phyloP scores from a whole-genome alignment of 2,888 invertebrate genomes.

The Hypolimnas misippus region DNA sequence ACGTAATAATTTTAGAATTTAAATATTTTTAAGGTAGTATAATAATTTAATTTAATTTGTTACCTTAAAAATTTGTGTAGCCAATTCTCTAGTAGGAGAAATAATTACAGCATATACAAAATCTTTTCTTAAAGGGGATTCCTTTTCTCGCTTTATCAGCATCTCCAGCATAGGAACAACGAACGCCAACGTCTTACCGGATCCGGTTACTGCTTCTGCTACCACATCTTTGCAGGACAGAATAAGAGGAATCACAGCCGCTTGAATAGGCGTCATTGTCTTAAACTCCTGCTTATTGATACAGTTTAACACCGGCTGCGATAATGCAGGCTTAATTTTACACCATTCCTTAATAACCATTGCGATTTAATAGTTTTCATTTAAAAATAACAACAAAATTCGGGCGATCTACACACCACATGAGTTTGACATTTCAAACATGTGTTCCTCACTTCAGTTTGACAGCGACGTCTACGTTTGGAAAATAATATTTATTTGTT shows the following conservation, averaged over 20 bases:
- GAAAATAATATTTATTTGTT: too few species aligned
- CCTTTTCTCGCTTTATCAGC: slow-evolving; percentile 85
- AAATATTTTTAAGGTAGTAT: too few species aligned
- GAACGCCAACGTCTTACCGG: slow-evolving; percentile 98
- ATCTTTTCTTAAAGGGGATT: slow-evolving; percentile 86
- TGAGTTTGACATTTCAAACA: slow-evolving; percentile 42
- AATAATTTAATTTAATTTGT: too few species aligned
- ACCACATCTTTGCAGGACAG: slow-evolving; percentile 97
- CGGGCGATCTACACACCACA: slow-evolving; percentile 31
- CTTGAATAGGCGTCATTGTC: slow-evolving; percentile 87
- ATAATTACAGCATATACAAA: slow-evolving; percentile 95
- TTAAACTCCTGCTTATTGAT: slow-evolving; percentile 80
- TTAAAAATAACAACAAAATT: slow-evolving; percentile 8
- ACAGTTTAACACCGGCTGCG: slow-evolving; percentile 76
- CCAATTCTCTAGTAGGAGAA: slow-evolving; percentile 98
- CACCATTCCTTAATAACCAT: slow-evolving; percentile 78
- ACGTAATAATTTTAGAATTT: too few species aligned
- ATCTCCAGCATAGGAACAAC: slow-evolving; percentile 96
- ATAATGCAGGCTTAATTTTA: slow-evolving; percentile 71
- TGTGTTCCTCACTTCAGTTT: background rate
- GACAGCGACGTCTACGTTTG: background rate
- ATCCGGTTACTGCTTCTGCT: slow-evolving; percentile 99
- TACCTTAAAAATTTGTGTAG: slow-evolving; percentile 92
- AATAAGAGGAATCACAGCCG: slow-evolving; percentile 94
- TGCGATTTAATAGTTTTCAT: slow-evolving; percentile 32